Conservation (phyloP, 1,140 invertebrate genomes). For the Dysdera silvatica region DNA sequence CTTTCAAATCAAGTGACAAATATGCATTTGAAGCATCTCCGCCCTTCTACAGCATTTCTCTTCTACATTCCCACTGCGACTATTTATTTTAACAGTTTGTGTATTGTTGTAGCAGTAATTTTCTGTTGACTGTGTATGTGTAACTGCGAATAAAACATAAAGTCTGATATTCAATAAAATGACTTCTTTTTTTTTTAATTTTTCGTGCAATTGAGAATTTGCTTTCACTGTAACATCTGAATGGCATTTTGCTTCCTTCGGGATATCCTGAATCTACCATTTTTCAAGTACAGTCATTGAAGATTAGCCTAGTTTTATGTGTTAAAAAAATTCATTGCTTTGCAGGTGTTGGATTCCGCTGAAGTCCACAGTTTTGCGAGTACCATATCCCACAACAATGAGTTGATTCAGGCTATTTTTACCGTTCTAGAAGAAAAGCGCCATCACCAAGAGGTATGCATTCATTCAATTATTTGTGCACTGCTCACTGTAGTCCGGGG, state of each 20-base stretch:
- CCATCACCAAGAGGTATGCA: constrained; percentile 51
- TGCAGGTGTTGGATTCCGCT: constrained; percentile 54
- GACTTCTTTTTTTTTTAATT: neutral
- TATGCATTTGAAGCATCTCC: neutral
- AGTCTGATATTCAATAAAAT: neutral
- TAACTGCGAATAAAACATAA: neutral
- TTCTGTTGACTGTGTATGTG: neutral
- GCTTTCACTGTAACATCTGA: too few relatives aligned
- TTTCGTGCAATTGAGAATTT: neutral
- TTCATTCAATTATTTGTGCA: constrained; percentile 29
- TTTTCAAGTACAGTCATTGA: too few relatives aligned
- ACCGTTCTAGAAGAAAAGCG: constrained; percentile 59
- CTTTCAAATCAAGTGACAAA: too few relatives aligned
- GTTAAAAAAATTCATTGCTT: too few relatives aligned
- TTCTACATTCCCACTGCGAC: neutral
- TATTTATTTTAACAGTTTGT: neutral
- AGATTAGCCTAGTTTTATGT: too few relatives aligned
- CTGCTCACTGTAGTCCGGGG: too few relatives aligned
- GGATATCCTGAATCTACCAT: too few relatives aligned
- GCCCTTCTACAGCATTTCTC: neutral
- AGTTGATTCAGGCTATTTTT: constrained; percentile 59
- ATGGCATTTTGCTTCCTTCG: too few relatives aligned
- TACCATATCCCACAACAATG: constrained; percentile 67
- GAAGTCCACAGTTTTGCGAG: constrained; percentile 68
- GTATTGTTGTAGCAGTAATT: too few relatives aligned